These are phyloP conservation scores for Hycleus phaleratus DNA, from an alignment of 1,140 invertebrate species.

Conservation along the genomic window DNA sequence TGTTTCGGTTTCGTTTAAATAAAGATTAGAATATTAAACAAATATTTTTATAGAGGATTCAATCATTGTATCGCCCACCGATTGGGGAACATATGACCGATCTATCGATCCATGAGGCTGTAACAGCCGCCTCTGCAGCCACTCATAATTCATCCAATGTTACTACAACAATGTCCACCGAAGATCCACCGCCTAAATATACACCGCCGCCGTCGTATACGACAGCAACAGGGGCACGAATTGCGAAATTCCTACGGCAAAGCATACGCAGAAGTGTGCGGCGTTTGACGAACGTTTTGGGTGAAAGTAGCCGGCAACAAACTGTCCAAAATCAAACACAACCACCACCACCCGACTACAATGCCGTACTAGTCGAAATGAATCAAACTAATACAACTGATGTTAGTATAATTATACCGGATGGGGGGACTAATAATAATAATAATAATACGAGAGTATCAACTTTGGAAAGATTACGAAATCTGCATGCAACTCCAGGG, in stretches of 20 bases:
- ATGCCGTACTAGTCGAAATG: conserved; percentile 50
- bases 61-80: conserved; percentile 61
- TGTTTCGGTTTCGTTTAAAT: background rate
- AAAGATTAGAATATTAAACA: conserved; percentile 4
- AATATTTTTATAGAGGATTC: conserved; percentile 55
- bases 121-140: conserved; percentile 33
- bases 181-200: conserved; percentile 87
- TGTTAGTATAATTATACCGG: conserved; percentile 7
- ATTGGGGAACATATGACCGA: conserved; percentile 45
- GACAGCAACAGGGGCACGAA: conserved; percentile 76
- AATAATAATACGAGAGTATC: conserved; percentile 16
- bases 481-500: conserved; percentile 17
- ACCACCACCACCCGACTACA: conserved; percentile 55
- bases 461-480: conserved; percentile 26
- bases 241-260: conserved; percentile 70
- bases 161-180: conserved; percentile 36
- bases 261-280: conserved; percentile 74
- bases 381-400: conserved; percentile 23
- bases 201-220: conserved; percentile 87
- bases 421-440: conserved; percentile 4
- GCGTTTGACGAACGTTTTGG: conserved; percentile 50
- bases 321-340: conserved; percentile 17
- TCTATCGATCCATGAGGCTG: conserved; percentile 29
- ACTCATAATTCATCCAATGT: conserved; percentile 21
- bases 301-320: conserved; percentile 33